Conservation (phyloP, 37 sponge, comb jelly and placozoan species). For the Ianthella basta region DNA sequence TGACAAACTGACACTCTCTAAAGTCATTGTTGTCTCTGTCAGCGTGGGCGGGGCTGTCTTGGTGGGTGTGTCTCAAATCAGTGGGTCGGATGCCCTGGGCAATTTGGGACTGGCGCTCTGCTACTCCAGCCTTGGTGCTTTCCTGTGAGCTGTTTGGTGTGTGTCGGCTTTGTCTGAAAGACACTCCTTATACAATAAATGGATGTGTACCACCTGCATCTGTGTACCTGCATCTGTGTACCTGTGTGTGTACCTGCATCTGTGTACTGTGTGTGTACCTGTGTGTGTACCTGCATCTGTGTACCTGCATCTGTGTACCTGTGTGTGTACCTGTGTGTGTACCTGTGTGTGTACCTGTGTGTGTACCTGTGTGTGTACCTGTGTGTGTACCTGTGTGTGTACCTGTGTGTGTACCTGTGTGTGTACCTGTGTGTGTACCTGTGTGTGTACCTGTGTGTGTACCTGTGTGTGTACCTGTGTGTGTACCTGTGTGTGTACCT, state of each 20-base stretch:
- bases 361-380: not conserved
- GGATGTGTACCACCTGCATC: not conserved
- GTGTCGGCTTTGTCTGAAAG: not conserved
- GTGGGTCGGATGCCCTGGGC: not conserved
- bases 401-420: not conserved
- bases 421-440: not conserved
- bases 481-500: not conserved
- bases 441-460: not conserved
- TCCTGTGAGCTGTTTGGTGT: slow-evolving; percentile 33
- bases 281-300: not conserved
- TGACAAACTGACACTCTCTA: slow-evolving; percentile 82
- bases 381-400: too few relatives aligned
- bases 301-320: not conserved
- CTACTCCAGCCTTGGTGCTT: slow-evolving; percentile 53
- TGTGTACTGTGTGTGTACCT: not conserved
- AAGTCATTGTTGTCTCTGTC: slow-evolving; percentile 67
- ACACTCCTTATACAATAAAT: not conserved
- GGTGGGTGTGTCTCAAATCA: slow-evolving; percentile 50
- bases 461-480: not conserved
- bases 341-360: not conserved
- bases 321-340: not conserved
- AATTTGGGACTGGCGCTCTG: not conserved
- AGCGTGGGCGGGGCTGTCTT: slow-evolving; percentile 70
- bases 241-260: not conserved
- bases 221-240: not conserved